Evolutionary conservation across 2,797 vertebrate genomes (phyloP).

Genomic region (Leptodactylus fallax): DNA sequence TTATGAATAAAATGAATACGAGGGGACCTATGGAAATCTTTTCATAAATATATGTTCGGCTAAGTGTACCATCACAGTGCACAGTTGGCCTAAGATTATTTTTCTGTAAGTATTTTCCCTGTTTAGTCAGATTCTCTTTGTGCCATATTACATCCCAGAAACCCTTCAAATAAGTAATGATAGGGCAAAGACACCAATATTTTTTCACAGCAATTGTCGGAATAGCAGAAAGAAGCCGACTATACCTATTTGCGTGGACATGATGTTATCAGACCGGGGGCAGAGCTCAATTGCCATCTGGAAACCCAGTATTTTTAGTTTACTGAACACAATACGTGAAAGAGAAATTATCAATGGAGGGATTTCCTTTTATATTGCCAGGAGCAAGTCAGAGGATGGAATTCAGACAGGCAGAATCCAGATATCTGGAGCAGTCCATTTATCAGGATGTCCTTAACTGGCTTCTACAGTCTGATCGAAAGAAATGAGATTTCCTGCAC

Average conservation of each 20-base stretch:
- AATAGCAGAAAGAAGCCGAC: not conserved
- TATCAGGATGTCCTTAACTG: slow-evolving; percentile 24
- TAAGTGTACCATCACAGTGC: too few species aligned
- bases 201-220: not conserved
- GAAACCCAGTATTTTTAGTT: not conserved
- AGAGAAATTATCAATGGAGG: not conserved
- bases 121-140: too few species aligned
- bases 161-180: too few species aligned
- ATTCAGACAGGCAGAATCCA: slow-evolving; percentile 26
- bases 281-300: slow-evolving; percentile 24
- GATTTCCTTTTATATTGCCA: slow-evolving; percentile 51
- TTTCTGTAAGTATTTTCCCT: too few species aligned
- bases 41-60: too few species aligned
- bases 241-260: not conserved
- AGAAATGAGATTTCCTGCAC: slow-evolving; percentile 46
- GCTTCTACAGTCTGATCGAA: slow-evolving; percentile 6
- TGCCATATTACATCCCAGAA: too few species aligned
- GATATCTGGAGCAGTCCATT: not conserved
- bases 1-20: too few species aligned
- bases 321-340: slow-evolving; percentile 4
- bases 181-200: too few species aligned
- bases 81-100: too few species aligned
- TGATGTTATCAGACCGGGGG: not conserved
- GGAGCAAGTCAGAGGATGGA: slow-evolving; percentile 29
- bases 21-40: too few species aligned